Percentiles rank a stretch among this genome's conserved stretches.
Conservation (phyloP, 1,140 invertebrate species). For the Dryas iulia region DNA sequence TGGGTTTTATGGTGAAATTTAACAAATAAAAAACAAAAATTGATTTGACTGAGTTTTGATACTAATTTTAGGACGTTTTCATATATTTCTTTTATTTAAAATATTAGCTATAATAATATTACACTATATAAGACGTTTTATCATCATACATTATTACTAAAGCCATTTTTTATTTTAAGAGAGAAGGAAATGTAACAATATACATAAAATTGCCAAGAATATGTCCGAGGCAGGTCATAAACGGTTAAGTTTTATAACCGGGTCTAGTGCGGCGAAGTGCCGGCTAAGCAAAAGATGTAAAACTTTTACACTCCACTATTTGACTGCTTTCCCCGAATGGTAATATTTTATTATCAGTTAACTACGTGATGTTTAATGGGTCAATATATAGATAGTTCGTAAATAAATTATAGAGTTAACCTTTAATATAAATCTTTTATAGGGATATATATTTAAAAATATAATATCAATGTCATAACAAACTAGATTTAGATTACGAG, state of each 20-base stretch:
- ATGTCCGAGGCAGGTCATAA: slow-evolving; percentile 18
- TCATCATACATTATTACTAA: background rate
- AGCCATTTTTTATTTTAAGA: background rate
- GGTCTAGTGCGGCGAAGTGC: slow-evolving; percentile 15
- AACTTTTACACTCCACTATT: slow-evolving; percentile 30
- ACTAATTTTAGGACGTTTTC: no score
- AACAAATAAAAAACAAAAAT: no score
- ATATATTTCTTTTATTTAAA: no score
- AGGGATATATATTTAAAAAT: background rate
- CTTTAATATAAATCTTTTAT: background rate
- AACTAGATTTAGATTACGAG: background rate
- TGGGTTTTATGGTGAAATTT: background rate
- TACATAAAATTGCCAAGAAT: slow-evolving; percentile 6
- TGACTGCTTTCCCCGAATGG: slow-evolving; percentile 4
- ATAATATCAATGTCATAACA: slow-evolving; percentile 4
- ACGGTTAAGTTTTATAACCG: slow-evolving; percentile 28
- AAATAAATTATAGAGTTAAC: background rate
- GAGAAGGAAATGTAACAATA: background rate
- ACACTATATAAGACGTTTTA: background rate
- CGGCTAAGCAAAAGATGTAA: slow-evolving; percentile 40
- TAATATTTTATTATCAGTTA: slow-evolving; percentile 12
- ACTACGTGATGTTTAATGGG: background rate
- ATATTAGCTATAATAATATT: no score
- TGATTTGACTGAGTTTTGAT: no score
- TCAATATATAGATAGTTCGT: background rate